Percentiles rank a stretch among this genome's conserved stretches.
phyloP scores from a whole-genome alignment of 2,113 vertebrate species.

The Junco hyemalis region DNA sequence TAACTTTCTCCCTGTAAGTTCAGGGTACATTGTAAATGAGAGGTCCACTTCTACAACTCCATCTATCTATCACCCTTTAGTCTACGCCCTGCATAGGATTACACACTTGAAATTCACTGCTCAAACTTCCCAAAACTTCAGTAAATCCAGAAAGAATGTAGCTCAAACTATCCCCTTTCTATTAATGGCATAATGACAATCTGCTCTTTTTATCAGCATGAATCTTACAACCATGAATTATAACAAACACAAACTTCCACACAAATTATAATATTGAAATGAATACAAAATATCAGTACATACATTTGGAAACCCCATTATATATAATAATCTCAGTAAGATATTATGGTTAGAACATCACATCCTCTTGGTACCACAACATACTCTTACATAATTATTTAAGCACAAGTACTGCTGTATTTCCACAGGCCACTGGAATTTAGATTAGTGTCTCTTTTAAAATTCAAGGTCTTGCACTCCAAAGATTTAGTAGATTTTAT shows the following conservation, averaged over 20 bases:
- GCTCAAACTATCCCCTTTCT: background rate
- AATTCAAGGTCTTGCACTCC: background rate
- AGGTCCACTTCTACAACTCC: background rate
- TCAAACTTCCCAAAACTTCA: background rate
- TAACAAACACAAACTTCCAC: background rate
- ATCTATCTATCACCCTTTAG: background rate
- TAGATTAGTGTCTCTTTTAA: background rate
- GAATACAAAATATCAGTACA: background rate
- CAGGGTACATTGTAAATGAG: background rate
- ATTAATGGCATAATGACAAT: background rate
- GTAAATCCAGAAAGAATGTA: background rate
- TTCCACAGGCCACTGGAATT: background rate
- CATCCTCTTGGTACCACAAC: background rate
- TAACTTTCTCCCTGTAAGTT: background rate
- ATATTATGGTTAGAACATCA: background rate
- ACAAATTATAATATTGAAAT: background rate
- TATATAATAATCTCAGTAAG: accelerated
- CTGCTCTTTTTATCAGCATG: background rate
- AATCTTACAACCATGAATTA: background rate
- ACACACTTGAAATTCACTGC: background rate
- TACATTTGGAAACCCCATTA: background rate
- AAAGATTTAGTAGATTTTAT: background rate
- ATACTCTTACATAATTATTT: background rate
- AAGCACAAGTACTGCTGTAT: background rate
- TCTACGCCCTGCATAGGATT: background rate